Base-by-base conservation (phyloP, 2,113 vertebrate genomes). In the Maccullochella peelii region DNA sequence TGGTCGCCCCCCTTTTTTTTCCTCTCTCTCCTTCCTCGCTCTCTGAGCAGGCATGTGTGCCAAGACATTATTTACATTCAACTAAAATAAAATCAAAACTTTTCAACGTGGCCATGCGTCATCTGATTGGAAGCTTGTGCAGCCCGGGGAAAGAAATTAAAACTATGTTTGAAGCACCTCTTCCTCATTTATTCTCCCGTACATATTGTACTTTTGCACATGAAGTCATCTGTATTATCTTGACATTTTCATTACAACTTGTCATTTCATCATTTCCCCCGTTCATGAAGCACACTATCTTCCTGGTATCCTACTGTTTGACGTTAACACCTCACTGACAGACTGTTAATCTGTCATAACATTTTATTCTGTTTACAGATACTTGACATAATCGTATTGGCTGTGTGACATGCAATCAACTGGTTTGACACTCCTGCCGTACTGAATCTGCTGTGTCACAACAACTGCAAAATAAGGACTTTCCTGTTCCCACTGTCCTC, bases 51-150 rank as follows among this genome's bases (percentile, higher is more conserved):
- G 16, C 81, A 16, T 76, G 78, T 87, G 85, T 27, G 72, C 93
- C 91, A 83, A 86, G 88, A 91, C 88, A 80, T 88, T 88, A 92
- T 92, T 93, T 94, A 90, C 92, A 91, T 88, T 92, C 83, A 80
- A n/a, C 87, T 83, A 77, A 91, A 94, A 93, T 85, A 61, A 91
- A 89, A 91, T 83, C 52, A 33, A 4, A 59, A 81, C 33, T 87
- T 73, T 81, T 65, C 57, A 61, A 81, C 67, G 65, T 74, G 86
- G 87, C 82, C 27, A 0, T 8, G 78, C 72, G 80, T 86, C 85
- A 67, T 59, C 58, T 65, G 71, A 86, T 58, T 54, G 57, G 71
- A 66, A 27, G 59, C 66, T 15, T 1, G 52, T 7, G 81, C 70
- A 73, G 73, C 71, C 0, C 1, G n/a, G 75, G n/a, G 59, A 21